These are phyloP conservation scores for Montipora efflorescens DNA, from an alignment of 64 coral and sea anemone genomes.

Conservation along the genomic window DNA sequence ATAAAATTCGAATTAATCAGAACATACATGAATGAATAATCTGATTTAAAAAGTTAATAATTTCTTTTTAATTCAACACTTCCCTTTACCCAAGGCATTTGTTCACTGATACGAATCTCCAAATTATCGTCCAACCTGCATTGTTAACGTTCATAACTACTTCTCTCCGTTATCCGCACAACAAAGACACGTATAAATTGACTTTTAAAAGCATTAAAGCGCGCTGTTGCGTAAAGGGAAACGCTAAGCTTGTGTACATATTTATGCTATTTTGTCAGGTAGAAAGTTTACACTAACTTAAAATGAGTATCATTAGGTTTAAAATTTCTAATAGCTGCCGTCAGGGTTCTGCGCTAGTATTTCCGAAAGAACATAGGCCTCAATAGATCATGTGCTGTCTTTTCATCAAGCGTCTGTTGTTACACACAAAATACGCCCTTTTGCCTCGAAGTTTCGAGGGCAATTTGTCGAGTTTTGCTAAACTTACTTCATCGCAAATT, in stretches of 20 bases:
- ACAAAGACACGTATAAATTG: background rate
- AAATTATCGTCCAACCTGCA: background rate
- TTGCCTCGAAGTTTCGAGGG: conserved; percentile 7
- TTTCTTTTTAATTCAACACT: background rate
- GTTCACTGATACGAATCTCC: background rate
- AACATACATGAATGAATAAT: no score
- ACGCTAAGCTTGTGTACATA: background rate
- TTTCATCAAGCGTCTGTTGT: background rate
- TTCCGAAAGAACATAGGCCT: background rate
- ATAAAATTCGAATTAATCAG: no score
- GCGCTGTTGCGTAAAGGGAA: conserved; percentile 5
- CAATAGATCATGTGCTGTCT: background rate
- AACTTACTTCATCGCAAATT: no score
- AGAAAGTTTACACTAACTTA: background rate
- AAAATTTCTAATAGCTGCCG: background rate
- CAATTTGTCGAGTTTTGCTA: background rate
- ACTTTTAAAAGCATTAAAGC: conserved; percentile 9
- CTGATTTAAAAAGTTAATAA: background rate
- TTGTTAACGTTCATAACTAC: background rate
- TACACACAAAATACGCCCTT: background rate
- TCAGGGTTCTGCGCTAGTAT: background rate
- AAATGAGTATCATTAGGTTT: background rate
- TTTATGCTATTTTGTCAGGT: background rate
- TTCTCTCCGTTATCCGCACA: background rate
- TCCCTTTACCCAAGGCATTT: background rate